Conservation (phyloP, 2,113 vertebrate species). For the Prionailurus viverrinus region DNA sequence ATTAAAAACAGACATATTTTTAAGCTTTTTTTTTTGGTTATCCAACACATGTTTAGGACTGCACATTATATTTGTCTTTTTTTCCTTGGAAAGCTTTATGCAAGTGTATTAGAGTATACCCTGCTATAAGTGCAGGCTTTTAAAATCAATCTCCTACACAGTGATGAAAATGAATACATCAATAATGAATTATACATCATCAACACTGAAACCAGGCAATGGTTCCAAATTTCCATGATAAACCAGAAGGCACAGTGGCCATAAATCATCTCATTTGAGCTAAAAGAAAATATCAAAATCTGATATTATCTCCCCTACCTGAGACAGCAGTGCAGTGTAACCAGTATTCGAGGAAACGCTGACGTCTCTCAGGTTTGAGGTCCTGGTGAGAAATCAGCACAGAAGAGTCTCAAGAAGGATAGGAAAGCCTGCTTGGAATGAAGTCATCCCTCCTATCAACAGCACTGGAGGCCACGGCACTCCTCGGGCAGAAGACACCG, state of each 20-base stretch:
- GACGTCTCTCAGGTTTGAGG: neutral
- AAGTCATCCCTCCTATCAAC: neutral
- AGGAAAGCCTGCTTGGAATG: neutral
- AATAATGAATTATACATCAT: neutral
- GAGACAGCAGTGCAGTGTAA: neutral
- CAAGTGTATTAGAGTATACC: neutral
- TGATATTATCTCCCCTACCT: neutral
- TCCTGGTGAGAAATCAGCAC: neutral
- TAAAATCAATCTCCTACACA: neutral
- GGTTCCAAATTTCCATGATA: neutral
- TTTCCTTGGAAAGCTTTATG: neutral
- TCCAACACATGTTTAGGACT: neutral
- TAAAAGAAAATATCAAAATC: neutral
- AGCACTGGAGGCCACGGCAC: neutral
- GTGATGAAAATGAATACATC: neutral
- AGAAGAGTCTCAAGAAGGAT: neutral
- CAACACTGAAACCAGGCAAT: neutral
- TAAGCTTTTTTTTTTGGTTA: neutral
- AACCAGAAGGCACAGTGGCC: neutral
- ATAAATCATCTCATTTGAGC: neutral
- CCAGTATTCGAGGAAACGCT: neutral
- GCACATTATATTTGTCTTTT: neutral
- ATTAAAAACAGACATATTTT: constrained; percentile 6
- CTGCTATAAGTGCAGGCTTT: neutral
- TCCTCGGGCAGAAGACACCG: neutral